Conservation (phyloP, 2,113 vertebrate species). For the Paralichthys olivaceus region DNA sequence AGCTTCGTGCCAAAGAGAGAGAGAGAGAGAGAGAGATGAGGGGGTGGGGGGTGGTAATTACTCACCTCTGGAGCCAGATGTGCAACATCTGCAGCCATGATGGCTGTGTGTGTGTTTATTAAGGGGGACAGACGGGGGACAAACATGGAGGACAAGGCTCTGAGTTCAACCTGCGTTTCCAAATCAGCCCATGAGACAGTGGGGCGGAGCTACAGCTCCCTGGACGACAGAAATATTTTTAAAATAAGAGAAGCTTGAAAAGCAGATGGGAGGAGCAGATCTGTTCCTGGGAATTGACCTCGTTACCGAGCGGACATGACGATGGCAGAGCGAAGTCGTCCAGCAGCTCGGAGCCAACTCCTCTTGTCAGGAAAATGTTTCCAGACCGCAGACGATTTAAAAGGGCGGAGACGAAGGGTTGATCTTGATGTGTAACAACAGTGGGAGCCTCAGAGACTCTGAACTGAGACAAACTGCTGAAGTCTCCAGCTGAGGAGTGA, state of each 20-base stretch:
- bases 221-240: too few species aligned
- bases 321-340: not conserved
- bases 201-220: too few species aligned
- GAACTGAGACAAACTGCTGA: too few species aligned
- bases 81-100: constrained; percentile 78
- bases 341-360: constrained; percentile 27
- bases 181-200: not conserved
- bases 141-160: not conserved
- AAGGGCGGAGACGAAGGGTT: too few species aligned
- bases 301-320: constrained; percentile 29
- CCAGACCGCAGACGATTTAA: constrained; percentile 34
- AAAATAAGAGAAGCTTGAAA: constrained; percentile 6
- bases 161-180: constrained; percentile 23
- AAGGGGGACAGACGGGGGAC: not conserved
- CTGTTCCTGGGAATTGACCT: constrained; percentile 20
- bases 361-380: constrained; percentile 42
- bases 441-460: too few species aligned
- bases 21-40: constrained; percentile 56
- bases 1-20: not conserved
- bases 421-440: too few species aligned
- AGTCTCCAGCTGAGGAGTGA: constrained; percentile 36
- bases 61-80: too few species aligned
- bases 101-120: constrained; percentile 50
- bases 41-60: constrained; percentile 84
- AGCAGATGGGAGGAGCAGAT: constrained; percentile 28